Percentiles rank a stretch among this genome's conserved stretches.
Evolutionary conservation across 2,888 invertebrate species (phyloP).

Genomic region (Epinotia demarniana): DNA sequence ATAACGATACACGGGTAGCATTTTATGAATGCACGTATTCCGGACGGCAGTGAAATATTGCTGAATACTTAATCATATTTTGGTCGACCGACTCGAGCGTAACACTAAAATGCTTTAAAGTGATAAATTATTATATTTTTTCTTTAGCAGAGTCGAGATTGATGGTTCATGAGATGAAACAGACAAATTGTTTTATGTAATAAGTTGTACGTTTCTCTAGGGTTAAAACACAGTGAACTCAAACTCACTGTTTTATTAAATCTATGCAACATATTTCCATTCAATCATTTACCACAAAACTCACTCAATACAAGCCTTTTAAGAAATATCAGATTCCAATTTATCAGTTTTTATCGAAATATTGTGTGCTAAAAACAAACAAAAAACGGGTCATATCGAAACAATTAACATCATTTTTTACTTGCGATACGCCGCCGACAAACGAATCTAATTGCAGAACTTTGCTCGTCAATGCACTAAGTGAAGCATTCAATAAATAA

Average conservation of each 20-base stretch:
- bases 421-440: background rate
- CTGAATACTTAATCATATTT: conserved; percentile 35
- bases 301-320: background rate
- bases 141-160: conserved; percentile 14
- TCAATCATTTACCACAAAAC: background rate
- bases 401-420: background rate
- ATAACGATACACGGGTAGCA: conserved; percentile 29
- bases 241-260: background rate
- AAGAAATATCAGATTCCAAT: background rate
- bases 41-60: conserved; percentile 36
- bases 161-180: conserved; percentile 24
- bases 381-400: background rate
- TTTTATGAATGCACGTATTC: conserved; percentile 10
- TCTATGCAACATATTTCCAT: no score
- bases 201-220: background rate
- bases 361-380: conserved; percentile 10
- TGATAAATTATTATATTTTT: conserved; percentile 35
- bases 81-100: conserved; percentile 2
- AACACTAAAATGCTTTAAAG: conserved; percentile 24
- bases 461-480: conserved; percentile 6
- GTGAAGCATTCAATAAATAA: conserved; percentile 29
- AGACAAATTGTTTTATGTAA: conserved; percentile 19
- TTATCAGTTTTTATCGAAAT: background rate
- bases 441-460: conserved; percentile 13
- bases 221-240: background rate